Base-by-base conservation (phyloP, 2,797 vertebrate species). In the Rhinophrynus dorsalis region DNA sequence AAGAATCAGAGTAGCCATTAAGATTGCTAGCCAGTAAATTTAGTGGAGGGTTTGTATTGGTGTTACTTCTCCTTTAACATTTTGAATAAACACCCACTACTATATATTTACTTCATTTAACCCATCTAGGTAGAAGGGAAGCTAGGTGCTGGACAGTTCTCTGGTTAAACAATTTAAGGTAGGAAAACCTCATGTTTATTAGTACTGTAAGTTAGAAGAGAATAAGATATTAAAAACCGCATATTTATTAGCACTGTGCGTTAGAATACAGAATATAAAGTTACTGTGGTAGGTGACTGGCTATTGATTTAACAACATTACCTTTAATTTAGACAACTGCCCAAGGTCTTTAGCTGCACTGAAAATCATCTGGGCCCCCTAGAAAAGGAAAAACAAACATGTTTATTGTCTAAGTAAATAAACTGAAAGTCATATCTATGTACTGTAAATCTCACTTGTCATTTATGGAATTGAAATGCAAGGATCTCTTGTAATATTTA, bases 281-380 rank as follows among this genome's bases (percentile, higher is more conserved):
- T 48, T 55, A n/a, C 45, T 38, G n/a, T 71, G 51, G 52, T 60
- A 51, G 61, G 29, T 38, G 61, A 72, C 58, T 72, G 66, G 50
- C 18, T 59, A 72, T 51, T 72, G 54, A 66, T 59, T 72, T 48
- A 51, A 44, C 54, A 64, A 51, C 60, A 45, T 88, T 93, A 99
- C 97, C 96, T 99, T 99, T 77, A 99, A 90, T 89, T 97, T 99
- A 76, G 97, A 95, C 79, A 99, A 84, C 50, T 99, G 97, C 81
- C 97, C 95, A 74, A 99, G 88, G 81, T 99, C 96, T 89, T 98
- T 98, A 81, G 96, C 96, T 76, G 97, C 94, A 30, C 89, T 98
- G 85, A 99, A 97, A 81, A 99, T 97, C 93, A 98, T 98, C 87
- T 98, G 97, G 65, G 96, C 93, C 65, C 96, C 97, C 89, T 98